Evolutionary conservation across 1,140 invertebrate species (phyloP), one percentile per base, ranked within the genome.

Genomic region (Penaeus chinensis): DNA sequence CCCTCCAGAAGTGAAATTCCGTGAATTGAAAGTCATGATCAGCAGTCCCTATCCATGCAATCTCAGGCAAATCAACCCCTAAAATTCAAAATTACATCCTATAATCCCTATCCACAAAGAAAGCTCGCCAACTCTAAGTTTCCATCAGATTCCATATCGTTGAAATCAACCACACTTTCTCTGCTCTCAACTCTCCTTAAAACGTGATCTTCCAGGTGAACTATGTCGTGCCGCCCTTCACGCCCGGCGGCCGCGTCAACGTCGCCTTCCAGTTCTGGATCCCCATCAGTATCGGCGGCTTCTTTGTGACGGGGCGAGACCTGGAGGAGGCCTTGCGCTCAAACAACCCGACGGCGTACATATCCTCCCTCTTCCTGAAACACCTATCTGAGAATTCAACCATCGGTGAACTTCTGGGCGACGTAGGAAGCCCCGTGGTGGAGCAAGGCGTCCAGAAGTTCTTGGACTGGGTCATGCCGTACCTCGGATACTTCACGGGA

Each of bases 241-340:
- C 86, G 0, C 86, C 86, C 3, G 86, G 86, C 10, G 86, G 86
- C 22, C 37, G 80, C 19, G 86, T 87, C 80, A 24, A 83, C 61
- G 86, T 87, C n/a, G 86, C 80, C 4, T 83, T 87, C 65, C 86
- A 87, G 61, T 87, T 87, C 81, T 87, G 86, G 86, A 82, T 87
- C 60, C 86, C 86, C 66, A 78, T 87, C 71, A 87, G 80, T 37
- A 24, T 87, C 16, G 80, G 80, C 11, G 86, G 86, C 10, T 87
- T 87, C 61, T 87, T 81, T 13, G 71, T 87, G 37, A 82, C 65
- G 8, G 61, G 86, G 24, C 86, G 81, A 22, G 86, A 87, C 61
- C 32, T 87, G 32, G 61, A 82, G 61, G 61, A n/a, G 4, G 86
- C 86, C 47, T 22, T 87, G 24, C 69, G 66, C 22, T 87, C 86